Evolutionary conservation across 2,888 invertebrate genomes (phyloP), one percentile per base, ranked within the genome.

Genomic region (Adelphocoris suturalis): DNA sequence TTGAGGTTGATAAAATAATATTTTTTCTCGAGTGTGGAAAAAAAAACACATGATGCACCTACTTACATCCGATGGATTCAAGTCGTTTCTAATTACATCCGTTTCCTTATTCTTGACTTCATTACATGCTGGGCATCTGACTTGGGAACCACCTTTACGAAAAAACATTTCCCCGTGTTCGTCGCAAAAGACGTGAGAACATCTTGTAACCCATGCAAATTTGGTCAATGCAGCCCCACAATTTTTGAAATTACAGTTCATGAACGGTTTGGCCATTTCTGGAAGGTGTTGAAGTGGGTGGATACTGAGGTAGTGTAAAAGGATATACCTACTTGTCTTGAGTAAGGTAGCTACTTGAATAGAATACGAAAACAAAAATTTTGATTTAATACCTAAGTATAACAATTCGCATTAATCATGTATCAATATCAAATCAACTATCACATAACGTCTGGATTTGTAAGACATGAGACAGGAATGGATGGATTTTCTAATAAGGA

Each of bases 121-220:
- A 28, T 89, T 90, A 55, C 91, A 91, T 19, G 90, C 90, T 13
- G 91, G 91, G 76, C 91, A 91, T 55, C 89, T 89, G 7, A 91
- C 88, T 88, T 88, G 86, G 11, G 80, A 19, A 13, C 82, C 37
- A 7, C 46, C 61, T 16, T 80, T 87, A 14, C 23, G 52, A 37
- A 91, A 90, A 61, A 75, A 91, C 19, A 87, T 37, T 47, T 91
- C 89, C 16, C 91, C 91, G 47, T 91, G 91, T 48, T 90, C 84
- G 16, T 88, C 86, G 76, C 91, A 91, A 61, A 91, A 91, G 23
- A 89, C 91, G 57, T 91, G 91, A 27, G 91, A 91, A 57, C 91
- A 91, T 37, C 90, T 57, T 9, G 91, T 91, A n/a, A 91, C 47
- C 91, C 91, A 91, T 7, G 82, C 89, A 28, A 52, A 80, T 82